Base-by-base conservation (phyloP, 2,888 invertebrate genomes). In the Synergus japonicus region DNA sequence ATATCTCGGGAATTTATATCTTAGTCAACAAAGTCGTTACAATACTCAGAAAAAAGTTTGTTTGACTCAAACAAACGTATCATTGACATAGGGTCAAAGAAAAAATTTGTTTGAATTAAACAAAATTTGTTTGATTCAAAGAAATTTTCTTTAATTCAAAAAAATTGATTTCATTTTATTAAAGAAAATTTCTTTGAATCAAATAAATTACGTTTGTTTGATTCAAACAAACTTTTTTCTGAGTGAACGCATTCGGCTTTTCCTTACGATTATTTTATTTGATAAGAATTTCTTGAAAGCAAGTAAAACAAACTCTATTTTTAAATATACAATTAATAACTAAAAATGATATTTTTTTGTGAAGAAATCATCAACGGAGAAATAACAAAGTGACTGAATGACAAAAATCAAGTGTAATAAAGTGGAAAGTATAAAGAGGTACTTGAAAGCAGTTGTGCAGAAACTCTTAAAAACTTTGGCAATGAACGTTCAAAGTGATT, bases 401-500 rank as follows among this genome's bases (percentile, higher is more conserved):
- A 3, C 12, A 60, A 29, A 29, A 60, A 60, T 60, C 18, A 60
- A 60, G 60, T 60, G 60, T 22, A 60, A 60, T 60, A 60, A 60
- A 60, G 60, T 60, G 60, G 22, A 60, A 60, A 60, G 13, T 18
- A 60, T 60, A 60, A 60, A 29, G 5, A 60, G 22, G 60, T 60
- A 60, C 60, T 60, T 60, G 60, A 12, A 9, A 60, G 5, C 22
- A 12, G 60, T 5, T 60, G 60, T 73, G 73, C 10, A 29, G 37
- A 41, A 73, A 54, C 29, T 73, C n/a, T n/a, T n/a, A 49, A 54
- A 73, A 54, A 29, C 37, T 54, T 37, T 37, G 49, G 46, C 29
- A 54, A 67, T 44, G 67, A 67, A 46, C 43, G 67, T 44, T 44
- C 12, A 4, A 4, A 46, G 60, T 60, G 60, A 60, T 60, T 60